Base-by-base conservation (phyloP, 2,113 vertebrate species). In the Archilochus colubris region DNA sequence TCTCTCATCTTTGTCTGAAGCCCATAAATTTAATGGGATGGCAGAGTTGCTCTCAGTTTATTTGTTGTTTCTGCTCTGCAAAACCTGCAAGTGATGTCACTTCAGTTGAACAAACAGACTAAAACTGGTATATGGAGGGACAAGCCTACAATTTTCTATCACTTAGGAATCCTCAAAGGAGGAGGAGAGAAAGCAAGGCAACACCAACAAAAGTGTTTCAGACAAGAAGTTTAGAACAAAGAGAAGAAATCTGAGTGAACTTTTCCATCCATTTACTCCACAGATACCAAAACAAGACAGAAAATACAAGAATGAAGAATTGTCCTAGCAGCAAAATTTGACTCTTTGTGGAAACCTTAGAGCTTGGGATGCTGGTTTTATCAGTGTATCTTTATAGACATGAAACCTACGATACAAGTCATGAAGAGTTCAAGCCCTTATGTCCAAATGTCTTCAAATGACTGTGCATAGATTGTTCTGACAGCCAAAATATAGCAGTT, bases 221-320 rank as follows among this genome's bases (percentile, higher is more conserved):
- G 28, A 33, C 40, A 74, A 31, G 75, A 63, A 59, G 17, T 75
- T 79, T 66, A 53, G n/a, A 74, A 9, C 12, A 25, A 79, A 76
- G 40, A 69, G 23, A 73, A 81, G 53, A 85, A 59, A 72, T 51
- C 46, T 4, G 25, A 33, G 46, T 43, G 22, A 91, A 46, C 62
- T 1, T 20, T 58, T 82, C 21, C 0, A 0, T 55, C 89, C 1
- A 6, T 66, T 84, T 93, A 66, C 31, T 7, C 12, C 23, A 33
- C 13, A 46, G 40, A 62, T 68, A 72, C 30, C 24, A 44, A 79
- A 91, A 73, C 17, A 54, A 62, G 27, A 23, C 19, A 58, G 58
- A 36, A 85, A 89, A 54, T 40, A 15, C 0, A 1, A 51, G 72
- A 94, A 9, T 44, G 18, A 76, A 62, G 16, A 78, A 28, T 31